Evolutionary conservation across 1,140 invertebrate genomes (phyloP).

Genomic region (Drosophila yakuba): DNA sequence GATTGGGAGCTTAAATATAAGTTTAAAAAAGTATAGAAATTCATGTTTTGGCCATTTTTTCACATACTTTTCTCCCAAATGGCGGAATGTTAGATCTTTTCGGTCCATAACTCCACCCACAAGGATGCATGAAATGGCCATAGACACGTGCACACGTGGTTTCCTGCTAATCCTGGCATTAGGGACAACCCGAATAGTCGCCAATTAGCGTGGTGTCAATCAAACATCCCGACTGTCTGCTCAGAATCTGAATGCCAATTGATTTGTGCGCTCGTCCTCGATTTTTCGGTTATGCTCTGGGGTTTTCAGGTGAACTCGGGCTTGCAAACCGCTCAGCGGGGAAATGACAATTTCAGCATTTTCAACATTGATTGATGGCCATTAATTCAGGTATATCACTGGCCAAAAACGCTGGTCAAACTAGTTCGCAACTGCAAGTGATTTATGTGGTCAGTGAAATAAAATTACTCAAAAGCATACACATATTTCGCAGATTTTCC

Average conservation of each 20-base stretch:
- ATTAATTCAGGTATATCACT: constrained; percentile 28
- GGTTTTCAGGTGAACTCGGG: not conserved
- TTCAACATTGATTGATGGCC: constrained; percentile 27
- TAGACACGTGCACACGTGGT: constrained; percentile 7
- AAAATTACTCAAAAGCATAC: too few relatives aligned
- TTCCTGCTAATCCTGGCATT: constrained; percentile 41
- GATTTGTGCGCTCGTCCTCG: constrained; percentile 33
- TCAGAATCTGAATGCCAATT: constrained; percentile 31
- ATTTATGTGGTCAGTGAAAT: not conserved
- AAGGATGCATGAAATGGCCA: too few relatives aligned
- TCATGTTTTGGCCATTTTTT: too few relatives aligned
- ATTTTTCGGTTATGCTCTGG: constrained; percentile 7
- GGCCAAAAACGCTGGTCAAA: constrained; percentile 5
- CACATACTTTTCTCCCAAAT: not conserved
- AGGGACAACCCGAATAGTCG: constrained; percentile 31
- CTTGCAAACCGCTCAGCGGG: not conserved
- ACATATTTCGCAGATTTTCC: too few relatives aligned
- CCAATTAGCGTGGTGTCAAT: constrained; percentile 61
- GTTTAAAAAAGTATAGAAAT: too few relatives aligned
- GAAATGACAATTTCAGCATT: constrained; percentile 32
- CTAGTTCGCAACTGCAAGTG: not conserved
- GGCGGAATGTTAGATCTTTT: not conserved
- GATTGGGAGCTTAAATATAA: too few relatives aligned
- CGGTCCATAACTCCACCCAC: constrained; percentile 5
- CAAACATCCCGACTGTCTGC: constrained; percentile 20